phyloP scores from a whole-genome alignment of 2,888 invertebrate species.

The Leptopilina drosophilae region DNA sequence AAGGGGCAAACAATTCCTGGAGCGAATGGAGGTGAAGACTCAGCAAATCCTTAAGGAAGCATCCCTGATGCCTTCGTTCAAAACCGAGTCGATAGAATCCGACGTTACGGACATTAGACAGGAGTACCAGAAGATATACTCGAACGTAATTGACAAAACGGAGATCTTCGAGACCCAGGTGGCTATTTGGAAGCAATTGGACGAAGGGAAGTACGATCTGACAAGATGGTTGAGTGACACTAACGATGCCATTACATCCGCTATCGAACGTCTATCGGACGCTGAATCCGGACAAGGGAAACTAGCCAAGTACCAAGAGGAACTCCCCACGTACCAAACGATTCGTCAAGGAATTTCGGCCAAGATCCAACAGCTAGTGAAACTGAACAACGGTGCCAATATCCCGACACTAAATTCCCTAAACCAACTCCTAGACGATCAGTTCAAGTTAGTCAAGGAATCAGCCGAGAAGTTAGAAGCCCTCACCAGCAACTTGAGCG shows the following conservation, averaged over 20 bases:
- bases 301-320: conserved; percentile 90
- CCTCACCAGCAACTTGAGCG: conserved; percentile 85
- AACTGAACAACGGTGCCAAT: conserved; percentile 85
- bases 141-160: conserved; percentile 84
- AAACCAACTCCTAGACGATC: conserved; percentile 83
- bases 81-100: conserved; percentile 78
- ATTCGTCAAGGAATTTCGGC: conserved; percentile 87
- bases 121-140: conserved; percentile 85
- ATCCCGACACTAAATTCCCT: conserved; percentile 85
- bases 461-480: conserved; percentile 87
- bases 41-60: conserved; percentile 85
- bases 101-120: conserved; percentile 82
- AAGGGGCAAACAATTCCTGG: conserved; percentile 86
- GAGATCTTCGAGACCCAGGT: conserved; percentile 92
- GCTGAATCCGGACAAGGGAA: conserved; percentile 88
- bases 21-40: conserved; percentile 87
- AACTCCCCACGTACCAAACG: conserved; percentile 87
- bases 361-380: conserved; percentile 88
- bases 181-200: conserved; percentile 95
- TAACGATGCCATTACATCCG: conserved; percentile 86
- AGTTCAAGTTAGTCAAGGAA: conserved; percentile 86
- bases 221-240: conserved; percentile 91
- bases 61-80: conserved; percentile 83
- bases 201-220: conserved; percentile 90
- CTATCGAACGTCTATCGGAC: conserved; percentile 87